Conservation (phyloP, 2,888 invertebrate genomes). For the Penaeus monodon region DNA sequence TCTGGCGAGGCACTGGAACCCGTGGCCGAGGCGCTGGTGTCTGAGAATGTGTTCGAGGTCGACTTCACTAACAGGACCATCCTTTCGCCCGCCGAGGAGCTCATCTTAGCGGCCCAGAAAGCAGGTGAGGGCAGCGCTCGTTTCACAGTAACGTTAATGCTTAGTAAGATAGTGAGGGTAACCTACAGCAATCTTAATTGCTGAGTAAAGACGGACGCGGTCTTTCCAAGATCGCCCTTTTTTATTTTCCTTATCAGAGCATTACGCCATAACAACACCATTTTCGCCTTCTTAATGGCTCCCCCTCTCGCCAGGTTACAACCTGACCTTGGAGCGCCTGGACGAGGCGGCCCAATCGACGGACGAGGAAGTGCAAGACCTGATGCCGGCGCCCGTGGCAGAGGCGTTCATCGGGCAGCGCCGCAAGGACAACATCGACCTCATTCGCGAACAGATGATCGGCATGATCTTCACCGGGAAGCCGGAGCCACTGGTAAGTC, state of each 20-base stretch:
- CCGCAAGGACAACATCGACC: constrained; percentile 39
- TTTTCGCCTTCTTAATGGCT: not conserved
- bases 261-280: too few relatives aligned
- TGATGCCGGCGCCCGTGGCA: constrained; percentile 58
- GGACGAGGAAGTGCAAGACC: constrained; percentile 48
- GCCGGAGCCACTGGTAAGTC: constrained; percentile 53
- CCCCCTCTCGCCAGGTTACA: constrained; percentile 38
- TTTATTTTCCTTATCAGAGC: not conserved
- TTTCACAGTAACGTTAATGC: too few relatives aligned
- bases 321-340: constrained; percentile 42
- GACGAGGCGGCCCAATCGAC: constrained; percentile 46
- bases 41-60: not conserved
- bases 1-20: not conserved
- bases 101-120: constrained; percentile 31
- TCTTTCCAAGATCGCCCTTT: too few relatives aligned
- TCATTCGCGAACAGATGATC: constrained; percentile 57
- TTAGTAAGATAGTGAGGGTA: not conserved
- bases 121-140: constrained; percentile 27
- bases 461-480: constrained; percentile 63
- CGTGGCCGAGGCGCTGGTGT: constrained; percentile 12
- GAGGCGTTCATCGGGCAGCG: constrained; percentile 55
- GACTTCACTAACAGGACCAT: not conserved
- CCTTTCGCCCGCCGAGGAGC: constrained; percentile 52
- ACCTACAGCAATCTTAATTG: not conserved
- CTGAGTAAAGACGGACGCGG: too few relatives aligned